These are phyloP conservation scores for Nephrocerus scutellatus DNA, from an alignment of 2,888 invertebrate species.

Conservation along the genomic window DNA sequence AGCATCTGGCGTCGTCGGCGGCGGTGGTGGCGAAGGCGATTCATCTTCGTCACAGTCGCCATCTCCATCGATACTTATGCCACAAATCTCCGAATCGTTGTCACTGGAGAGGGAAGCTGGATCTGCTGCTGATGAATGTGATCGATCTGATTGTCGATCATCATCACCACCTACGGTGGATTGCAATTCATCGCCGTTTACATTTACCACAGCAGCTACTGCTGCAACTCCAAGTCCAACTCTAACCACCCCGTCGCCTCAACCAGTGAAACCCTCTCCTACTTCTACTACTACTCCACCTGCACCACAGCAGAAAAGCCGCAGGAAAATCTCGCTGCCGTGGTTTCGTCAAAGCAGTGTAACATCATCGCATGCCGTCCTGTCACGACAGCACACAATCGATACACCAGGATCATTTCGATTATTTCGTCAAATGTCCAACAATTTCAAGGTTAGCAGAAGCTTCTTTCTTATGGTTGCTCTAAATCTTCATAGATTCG, in stretches of 20 bases:
- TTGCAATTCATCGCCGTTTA: constrained; percentile 14
- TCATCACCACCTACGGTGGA: constrained; percentile 6
- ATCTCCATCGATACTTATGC: no score
- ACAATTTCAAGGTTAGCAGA: constrained; percentile 47
- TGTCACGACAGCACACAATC: constrained; percentile 82
- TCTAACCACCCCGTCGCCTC: constrained; percentile 24
- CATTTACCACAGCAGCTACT: constrained; percentile 18
- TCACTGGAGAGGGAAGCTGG: constrained; percentile 26
- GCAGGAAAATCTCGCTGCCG: constrained; percentile 80
- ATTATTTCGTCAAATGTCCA: constrained; percentile 58
- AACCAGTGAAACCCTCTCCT: constrained; percentile 18
- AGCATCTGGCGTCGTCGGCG: neutral
- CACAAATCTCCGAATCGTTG: constrained; percentile 29
- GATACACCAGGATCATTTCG: constrained; percentile 83
- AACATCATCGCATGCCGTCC: constrained; percentile 62
- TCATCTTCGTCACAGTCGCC: constrained; percentile 14
- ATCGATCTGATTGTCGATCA: no score
- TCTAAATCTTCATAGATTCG: no score
- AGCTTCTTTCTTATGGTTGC: no score
- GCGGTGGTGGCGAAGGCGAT: constrained; percentile 1
- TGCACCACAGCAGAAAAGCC: constrained; percentile 57
- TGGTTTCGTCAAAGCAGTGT: constrained; percentile 83
- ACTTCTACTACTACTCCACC: constrained; percentile 15
- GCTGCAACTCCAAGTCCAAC: constrained; percentile 20
- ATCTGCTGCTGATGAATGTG: no score